Conservation (phyloP, 2,113 vertebrate genomes). For the Aldabrachelys gigantea region DNA sequence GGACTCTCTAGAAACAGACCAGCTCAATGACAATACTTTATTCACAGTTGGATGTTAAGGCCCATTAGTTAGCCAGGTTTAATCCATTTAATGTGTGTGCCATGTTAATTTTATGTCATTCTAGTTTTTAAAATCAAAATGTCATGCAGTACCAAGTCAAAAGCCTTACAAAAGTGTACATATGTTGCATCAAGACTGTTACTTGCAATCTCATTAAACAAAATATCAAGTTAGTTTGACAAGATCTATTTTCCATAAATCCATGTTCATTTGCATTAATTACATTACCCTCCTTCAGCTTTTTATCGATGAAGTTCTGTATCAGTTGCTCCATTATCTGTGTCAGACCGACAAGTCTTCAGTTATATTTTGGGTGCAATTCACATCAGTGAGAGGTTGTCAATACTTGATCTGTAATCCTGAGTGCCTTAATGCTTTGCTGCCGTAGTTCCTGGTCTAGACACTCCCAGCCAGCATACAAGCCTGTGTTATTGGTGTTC, state of each 20-base stretch:
- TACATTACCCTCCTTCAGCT: background rate
- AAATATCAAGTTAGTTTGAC: background rate
- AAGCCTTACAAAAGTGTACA: background rate
- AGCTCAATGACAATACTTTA: background rate
- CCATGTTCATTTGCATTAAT: background rate
- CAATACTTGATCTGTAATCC: background rate
- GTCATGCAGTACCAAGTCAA: background rate
- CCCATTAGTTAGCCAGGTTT: background rate
- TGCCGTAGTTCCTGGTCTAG: background rate
- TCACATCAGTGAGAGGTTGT: background rate
- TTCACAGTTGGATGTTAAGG: background rate
- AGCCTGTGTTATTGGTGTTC: background rate
- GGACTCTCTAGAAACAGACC: background rate
- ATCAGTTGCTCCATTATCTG: background rate
- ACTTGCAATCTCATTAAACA: background rate
- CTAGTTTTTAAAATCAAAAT: background rate
- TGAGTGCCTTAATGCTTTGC: background rate
- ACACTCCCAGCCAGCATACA: background rate
- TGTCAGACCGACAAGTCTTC: background rate
- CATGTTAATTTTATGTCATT: background rate
- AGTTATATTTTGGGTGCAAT: background rate
- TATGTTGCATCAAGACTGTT: background rate
- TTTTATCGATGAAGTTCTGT: background rate
- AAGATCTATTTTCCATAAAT: background rate
- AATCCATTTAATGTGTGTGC: background rate